phyloP scores from a whole-genome alignment of 2,113 vertebrate species.

The Pseudorasbora parva region DNA sequence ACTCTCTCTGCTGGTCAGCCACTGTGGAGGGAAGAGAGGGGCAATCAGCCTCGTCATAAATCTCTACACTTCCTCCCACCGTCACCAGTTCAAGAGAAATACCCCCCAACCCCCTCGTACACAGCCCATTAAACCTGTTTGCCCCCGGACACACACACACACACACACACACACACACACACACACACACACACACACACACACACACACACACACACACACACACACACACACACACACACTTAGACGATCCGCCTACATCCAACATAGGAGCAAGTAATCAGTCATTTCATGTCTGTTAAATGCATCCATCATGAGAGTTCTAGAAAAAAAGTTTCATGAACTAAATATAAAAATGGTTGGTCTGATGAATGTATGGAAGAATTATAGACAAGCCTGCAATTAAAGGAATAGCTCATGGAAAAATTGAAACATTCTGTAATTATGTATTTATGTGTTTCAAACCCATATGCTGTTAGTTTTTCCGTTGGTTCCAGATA shows the following conservation, averaged over 20 bases:
- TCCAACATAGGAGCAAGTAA: conserved; percentile 7
- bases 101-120: conserved; percentile 46
- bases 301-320: background rate
- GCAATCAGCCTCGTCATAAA: conserved; percentile 61
- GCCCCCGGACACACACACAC: conserved; percentile 35
- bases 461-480: background rate
- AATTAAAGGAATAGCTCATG: background rate
- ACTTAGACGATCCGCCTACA: background rate
- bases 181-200: conserved; percentile 9
- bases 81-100: conserved; percentile 59
- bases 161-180: conserved; percentile 29
- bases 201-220: conserved; percentile 3
- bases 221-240: background rate
- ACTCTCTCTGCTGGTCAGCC: conserved; percentile 51
- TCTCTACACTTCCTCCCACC: conserved; percentile 64
- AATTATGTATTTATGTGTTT: conserved; percentile 1
- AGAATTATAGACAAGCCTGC: background rate
- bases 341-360: background rate
- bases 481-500: background rate
- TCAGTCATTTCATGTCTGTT: conserved; percentile 26
- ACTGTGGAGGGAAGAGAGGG: conserved; percentile 54
- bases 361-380: background rate
- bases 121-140: conserved; percentile 60
- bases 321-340: background rate
- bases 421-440: background rate